phyloP scores from a whole-genome alignment of 2,888 invertebrate genomes.

The Phaedon cochleariae region DNA sequence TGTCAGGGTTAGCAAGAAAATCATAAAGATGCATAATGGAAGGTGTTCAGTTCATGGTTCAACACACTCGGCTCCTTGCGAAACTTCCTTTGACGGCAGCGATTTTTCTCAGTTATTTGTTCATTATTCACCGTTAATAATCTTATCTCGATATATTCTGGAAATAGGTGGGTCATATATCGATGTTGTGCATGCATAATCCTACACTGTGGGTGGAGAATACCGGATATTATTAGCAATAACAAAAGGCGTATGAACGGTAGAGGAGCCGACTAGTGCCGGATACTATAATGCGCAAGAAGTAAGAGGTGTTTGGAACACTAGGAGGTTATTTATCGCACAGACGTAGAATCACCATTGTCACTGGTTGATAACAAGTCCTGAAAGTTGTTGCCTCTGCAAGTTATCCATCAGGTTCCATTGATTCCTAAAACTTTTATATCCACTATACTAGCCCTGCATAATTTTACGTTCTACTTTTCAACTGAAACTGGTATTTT shows the following conservation, averaged over 20 bases:
- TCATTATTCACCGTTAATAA: neutral
- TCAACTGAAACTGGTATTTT: too few relatives aligned
- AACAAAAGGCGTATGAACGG: conserved; percentile 12
- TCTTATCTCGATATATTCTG: conserved; percentile 11
- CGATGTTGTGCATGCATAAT: conserved; percentile 2
- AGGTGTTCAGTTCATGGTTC: neutral
- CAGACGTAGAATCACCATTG: too few relatives aligned
- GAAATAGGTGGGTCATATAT: conserved; percentile 8
- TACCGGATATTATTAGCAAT: conserved; percentile 21
- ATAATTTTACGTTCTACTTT: too few relatives aligned
- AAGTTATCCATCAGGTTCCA: too few relatives aligned
- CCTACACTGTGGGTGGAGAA: conserved; percentile 6
- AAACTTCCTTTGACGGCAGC: neutral
- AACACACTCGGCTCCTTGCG: neutral
- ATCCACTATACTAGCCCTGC: too few relatives aligned
- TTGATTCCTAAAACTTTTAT: too few relatives aligned
- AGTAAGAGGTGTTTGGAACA: conserved; percentile 25
- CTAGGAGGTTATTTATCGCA: neutral
- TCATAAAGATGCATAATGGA: too few relatives aligned
- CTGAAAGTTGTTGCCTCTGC: too few relatives aligned
- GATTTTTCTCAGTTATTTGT: neutral
- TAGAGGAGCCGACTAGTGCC: conserved; percentile 10
- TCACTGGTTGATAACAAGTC: too few relatives aligned
- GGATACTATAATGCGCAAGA: conserved; percentile 23
- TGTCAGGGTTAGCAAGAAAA: too few relatives aligned